These are phyloP conservation scores for Sinohyriopsis cumingii DNA, from an alignment of 2,888 invertebrate genomes.

Conservation along the genomic window DNA sequence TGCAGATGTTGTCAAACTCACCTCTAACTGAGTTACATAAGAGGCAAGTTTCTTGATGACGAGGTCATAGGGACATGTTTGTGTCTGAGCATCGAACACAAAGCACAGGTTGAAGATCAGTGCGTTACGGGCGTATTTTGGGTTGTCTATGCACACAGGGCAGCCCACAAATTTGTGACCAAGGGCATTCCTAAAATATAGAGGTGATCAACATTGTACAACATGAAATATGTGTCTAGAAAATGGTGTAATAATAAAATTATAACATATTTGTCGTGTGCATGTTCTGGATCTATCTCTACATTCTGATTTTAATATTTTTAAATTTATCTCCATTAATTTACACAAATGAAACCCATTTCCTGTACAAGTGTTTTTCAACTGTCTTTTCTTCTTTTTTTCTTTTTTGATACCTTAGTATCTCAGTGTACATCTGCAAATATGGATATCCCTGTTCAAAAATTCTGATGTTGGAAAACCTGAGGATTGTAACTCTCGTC, in stretches of 20 bases:
- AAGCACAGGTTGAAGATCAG: constrained; percentile 94
- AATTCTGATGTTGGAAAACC: too few relatives aligned
- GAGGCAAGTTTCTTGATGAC: constrained; percentile 95
- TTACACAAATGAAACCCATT: too few relatives aligned
- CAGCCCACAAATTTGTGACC: constrained; percentile 93
- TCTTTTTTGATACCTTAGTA: too few relatives aligned
- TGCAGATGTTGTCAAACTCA: constrained; percentile 18
- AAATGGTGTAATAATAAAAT: not conserved
- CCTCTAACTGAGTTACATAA: constrained; percentile 81
- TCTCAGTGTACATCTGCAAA: too few relatives aligned
- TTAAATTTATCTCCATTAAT: not conserved
- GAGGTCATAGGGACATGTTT: constrained; percentile 93
- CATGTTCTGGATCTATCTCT: not conserved
- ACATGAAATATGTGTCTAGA: too few relatives aligned
- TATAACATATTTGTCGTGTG: constrained; percentile 1
- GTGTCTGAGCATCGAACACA: constrained; percentile 90
- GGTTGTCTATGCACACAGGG: constrained; percentile 90
- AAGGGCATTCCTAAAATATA: constrained; percentile 78
- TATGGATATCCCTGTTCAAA: too few relatives aligned
- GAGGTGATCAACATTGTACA: constrained; percentile 2
- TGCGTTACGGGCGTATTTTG: constrained; percentile 93
- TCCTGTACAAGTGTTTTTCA: too few relatives aligned
- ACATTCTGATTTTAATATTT: not conserved
- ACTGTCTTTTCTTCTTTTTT: too few relatives aligned
- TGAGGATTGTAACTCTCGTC: too few relatives aligned